Percentiles rank a stretch among this genome's conserved stretches.
These are phyloP conservation scores for Marmota flaviventris DNA, from an alignment of 2,113 vertebrate genomes.

Conservation along the genomic window DNA sequence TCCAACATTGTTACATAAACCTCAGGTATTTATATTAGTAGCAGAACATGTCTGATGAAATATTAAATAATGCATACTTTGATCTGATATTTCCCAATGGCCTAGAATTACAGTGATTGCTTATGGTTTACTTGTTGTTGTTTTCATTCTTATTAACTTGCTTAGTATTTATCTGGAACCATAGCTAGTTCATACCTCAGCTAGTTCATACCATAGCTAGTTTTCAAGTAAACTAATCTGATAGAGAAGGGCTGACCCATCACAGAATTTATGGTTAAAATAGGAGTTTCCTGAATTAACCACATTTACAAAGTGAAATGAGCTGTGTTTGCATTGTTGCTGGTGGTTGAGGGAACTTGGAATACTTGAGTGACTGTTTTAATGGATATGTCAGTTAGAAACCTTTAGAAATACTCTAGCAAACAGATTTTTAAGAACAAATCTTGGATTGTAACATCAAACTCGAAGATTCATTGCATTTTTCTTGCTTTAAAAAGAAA, in stretches of 20 bases:
- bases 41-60: conserved; percentile 56
- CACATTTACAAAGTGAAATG: neutral
- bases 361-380: neutral
- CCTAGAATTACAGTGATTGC: neutral
- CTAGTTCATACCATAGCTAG: neutral
- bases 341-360: neutral
- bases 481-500: conserved; percentile 33
- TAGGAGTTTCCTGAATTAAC: neutral
- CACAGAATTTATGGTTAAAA: neutral
- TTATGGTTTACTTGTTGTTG: neutral
- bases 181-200: neutral
- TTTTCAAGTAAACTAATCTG: neutral
- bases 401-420: conserved; percentile 10
- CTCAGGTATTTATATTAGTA: neutral
- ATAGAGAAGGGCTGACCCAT: neutral
- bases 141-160: conserved; percentile 2
- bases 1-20: neutral
- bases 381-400: neutral
- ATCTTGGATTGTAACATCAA: neutral
- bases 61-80: conserved; percentile 40
- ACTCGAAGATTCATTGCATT: conserved; percentile 18
- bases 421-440: neutral
- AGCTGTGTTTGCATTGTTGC: neutral
- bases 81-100: neutral
- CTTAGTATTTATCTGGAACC: conserved; percentile 55